Conservation (phyloP, 30 jellyfish, hydroid and myxozoan genomes). For the Pelagia noctiluca region DNA sequence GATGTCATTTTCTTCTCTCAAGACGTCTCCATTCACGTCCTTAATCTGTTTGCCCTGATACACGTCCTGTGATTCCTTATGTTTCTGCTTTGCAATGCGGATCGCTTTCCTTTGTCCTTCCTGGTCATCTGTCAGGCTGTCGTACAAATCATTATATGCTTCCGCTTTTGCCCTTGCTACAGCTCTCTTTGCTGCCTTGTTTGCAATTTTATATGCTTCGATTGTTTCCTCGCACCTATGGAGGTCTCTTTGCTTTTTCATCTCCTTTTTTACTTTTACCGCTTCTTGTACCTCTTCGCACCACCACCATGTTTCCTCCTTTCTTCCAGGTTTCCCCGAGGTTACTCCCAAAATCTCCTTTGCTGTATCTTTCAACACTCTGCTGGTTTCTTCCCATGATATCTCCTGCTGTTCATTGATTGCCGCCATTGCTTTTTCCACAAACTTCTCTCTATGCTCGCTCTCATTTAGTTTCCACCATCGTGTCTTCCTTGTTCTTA, state of each 20-base stretch:
- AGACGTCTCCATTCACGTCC: constrained; percentile 10
- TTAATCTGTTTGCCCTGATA: background rate
- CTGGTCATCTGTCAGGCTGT: background rate
- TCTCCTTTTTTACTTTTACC: background rate
- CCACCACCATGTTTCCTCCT: constrained; percentile 52
- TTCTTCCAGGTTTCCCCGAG: constrained; percentile 3
- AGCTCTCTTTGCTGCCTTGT: constrained; percentile 17
- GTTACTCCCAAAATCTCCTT: constrained; percentile 31
- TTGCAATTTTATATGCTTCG: background rate
- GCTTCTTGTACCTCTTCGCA: constrained; percentile 46
- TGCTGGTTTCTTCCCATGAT: background rate
- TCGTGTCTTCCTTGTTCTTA: background rate
- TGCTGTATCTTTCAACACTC: constrained; percentile 22
- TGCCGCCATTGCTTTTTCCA: background rate
- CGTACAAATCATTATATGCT: constrained; percentile 12
- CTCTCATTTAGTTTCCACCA: constrained; percentile 33
- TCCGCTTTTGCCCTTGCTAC: constrained; percentile 3
- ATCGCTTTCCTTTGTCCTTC: background rate
- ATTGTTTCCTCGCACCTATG: background rate
- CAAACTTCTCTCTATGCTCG: background rate
- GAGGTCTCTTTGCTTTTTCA: background rate
- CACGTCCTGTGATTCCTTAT: constrained; percentile 1
- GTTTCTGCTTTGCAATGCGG: background rate
- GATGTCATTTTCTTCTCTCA: background rate
- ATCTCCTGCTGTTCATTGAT: background rate